Percentiles rank a stretch among this genome's conserved stretches.
Evolutionary conservation across 2,797 vertebrate species (phyloP).

Genomic region (Leuciscus waleckii): DNA sequence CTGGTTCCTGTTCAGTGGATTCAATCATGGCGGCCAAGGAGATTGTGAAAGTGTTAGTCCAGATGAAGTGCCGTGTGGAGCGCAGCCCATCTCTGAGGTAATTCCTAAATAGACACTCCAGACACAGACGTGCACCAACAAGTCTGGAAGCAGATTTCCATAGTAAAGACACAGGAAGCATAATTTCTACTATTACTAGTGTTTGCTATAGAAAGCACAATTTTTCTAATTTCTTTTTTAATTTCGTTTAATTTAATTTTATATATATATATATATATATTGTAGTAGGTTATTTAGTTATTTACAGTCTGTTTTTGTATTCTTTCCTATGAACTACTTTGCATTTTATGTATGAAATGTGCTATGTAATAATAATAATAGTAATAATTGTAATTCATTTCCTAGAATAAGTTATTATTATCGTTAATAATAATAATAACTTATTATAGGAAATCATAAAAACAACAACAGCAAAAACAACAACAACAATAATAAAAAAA

Average conservation of each 20-base stretch:
- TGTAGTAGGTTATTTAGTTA: background rate
- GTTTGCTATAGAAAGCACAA: background rate
- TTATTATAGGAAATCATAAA: no score
- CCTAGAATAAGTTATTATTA: no score
- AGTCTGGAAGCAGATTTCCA: background rate
- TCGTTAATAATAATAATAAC: no score
- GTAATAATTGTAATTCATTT: no score
- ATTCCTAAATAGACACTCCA: background rate
- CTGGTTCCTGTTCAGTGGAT: constrained; percentile 29
- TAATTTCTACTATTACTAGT: background rate
- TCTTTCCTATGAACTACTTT: background rate
- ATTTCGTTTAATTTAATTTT: background rate
- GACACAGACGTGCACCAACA: background rate
- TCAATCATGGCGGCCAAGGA: constrained; percentile 5
- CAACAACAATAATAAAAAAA: no score
- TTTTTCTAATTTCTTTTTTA: background rate
- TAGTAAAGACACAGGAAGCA: background rate
- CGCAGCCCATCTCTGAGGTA: constrained; percentile 5
- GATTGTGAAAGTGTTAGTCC: constrained; percentile 32
- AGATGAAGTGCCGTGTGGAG: background rate
- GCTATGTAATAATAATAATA: no score
- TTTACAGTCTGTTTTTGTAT: background rate
- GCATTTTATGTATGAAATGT: no score
- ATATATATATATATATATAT: background rate
- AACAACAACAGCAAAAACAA: no score